Evolutionary conservation across 2,113 vertebrate genomes (phyloP).

Genomic region (Rhynchopsitta pachyrhyncha): DNA sequence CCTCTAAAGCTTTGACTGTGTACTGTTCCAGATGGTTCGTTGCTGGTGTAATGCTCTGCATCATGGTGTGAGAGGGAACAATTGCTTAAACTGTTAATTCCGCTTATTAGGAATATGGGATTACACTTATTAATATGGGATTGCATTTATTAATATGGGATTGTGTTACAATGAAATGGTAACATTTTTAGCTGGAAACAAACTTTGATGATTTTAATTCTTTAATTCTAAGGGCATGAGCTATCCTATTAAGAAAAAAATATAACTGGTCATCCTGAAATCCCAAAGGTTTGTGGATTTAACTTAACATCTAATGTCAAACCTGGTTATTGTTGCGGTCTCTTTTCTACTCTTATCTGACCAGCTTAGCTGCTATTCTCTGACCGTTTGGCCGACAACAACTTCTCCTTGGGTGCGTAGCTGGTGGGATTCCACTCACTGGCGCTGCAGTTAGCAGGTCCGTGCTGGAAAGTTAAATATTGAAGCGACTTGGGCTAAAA

Average conservation of each 20-base stretch:
- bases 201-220: not conserved
- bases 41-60: not conserved
- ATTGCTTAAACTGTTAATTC: not conserved
- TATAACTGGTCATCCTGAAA: not conserved
- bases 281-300: not conserved
- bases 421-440: not conserved
- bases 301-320: not conserved
- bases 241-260: not conserved
- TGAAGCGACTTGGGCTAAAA: not conserved
- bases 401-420: not conserved
- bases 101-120: not conserved
- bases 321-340: not conserved
- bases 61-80: not conserved
- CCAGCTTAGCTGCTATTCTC: not conserved
- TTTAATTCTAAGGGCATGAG: not conserved
- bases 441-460: not conserved
- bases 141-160: not conserved
- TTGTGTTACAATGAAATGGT: not conserved
- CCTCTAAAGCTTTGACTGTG: not conserved
- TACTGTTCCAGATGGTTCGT: not conserved
- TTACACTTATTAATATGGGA: not conserved
- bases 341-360: not conserved
- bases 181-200: not conserved
- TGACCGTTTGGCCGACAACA: not conserved
- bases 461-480: not conserved